Percentiles rank a stretch among this genome's conserved stretches.
These are phyloP conservation scores for Cyprinodon brontotheroides DNA, from an alignment of 2,113 vertebrate genomes.

Conservation along the genomic window DNA sequence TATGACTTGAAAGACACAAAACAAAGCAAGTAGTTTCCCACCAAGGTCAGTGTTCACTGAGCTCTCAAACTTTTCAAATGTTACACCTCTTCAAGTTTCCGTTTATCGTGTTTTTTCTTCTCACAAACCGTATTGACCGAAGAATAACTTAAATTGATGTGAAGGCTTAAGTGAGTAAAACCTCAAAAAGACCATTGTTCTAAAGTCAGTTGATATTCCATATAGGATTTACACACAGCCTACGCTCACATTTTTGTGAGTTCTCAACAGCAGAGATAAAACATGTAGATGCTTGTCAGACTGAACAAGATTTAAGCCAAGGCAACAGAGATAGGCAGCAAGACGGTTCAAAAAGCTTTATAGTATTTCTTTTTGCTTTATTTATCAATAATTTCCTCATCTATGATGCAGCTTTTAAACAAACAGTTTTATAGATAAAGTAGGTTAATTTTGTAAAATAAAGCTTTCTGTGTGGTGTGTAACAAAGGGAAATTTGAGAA, in stretches of 20 bases:
- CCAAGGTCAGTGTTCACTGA: neutral
- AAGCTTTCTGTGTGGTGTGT: neutral
- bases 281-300: conserved; percentile 38
- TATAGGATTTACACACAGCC: neutral
- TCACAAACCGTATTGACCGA: neutral
- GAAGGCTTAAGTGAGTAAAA: neutral
- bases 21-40: neutral
- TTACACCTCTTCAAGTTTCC: neutral
- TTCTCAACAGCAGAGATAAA: conserved; percentile 16
- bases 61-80: neutral
- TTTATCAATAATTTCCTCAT: neutral
- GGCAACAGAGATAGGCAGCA: neutral
- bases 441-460: neutral
- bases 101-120: neutral
- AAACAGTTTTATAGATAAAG: neutral
- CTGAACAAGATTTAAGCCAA: neutral
- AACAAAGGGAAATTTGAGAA: neutral
- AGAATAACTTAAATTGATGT: neutral
- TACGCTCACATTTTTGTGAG: neutral
- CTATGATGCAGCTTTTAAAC: neutral
- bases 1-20: neutral
- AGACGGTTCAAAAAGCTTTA: neutral
- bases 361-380: neutral
- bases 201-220: too few species aligned
- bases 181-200: neutral